These are phyloP conservation scores for Uria lomvia DNA, from an alignment of 2,113 vertebrate genomes.

Conservation along the genomic window DNA sequence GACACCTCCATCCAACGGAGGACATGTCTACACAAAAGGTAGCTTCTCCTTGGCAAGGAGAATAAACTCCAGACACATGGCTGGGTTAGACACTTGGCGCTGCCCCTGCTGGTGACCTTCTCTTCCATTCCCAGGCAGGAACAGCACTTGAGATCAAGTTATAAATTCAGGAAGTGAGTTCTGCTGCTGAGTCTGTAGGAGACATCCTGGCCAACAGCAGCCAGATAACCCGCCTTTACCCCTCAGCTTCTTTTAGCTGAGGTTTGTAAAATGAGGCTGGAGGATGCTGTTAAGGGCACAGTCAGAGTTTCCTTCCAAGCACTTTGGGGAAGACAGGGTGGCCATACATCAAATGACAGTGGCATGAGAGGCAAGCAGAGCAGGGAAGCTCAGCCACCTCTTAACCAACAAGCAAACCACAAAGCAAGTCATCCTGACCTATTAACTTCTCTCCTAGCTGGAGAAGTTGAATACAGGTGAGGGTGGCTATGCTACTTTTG, in stretches of 20 bases:
- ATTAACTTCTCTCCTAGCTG: neutral
- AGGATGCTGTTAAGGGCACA: neutral
- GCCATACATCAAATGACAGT: neutral
- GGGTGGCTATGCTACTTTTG: neutral
- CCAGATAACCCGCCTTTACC: neutral
- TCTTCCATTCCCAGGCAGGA: neutral
- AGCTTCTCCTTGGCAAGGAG: neutral
- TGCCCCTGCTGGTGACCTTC: neutral
- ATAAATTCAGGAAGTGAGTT: neutral
- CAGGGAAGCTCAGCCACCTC: neutral
- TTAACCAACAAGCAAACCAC: neutral
- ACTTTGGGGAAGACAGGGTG: neutral
- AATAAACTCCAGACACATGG: neutral
- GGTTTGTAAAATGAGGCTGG: neutral
- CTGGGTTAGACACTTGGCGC: neutral
- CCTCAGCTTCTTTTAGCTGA: neutral
- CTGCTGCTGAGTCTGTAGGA: neutral
- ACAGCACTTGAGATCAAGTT: neutral
- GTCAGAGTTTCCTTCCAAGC: neutral
- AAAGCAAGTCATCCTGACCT: neutral
- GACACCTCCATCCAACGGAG: neutral
- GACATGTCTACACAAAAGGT: neutral
- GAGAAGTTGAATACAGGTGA: neutral
- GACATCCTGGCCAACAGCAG: neutral
- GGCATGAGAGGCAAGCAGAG: accelerated